Base-by-base conservation (phyloP, 2,888 invertebrate species). In the Syrphus vitripennis region DNA sequence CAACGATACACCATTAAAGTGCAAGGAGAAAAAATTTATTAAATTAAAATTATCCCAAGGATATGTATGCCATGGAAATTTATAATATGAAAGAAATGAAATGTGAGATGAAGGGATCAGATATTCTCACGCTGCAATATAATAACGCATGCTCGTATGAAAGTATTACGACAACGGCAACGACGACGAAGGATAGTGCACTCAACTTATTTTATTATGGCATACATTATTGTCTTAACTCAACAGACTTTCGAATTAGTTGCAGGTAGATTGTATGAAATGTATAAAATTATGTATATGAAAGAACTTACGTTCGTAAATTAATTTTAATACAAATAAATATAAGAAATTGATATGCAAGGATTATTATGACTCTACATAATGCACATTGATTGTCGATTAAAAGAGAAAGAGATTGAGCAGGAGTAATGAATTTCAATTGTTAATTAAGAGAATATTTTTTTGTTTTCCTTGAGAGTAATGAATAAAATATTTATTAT, bases 31-130 rank as follows among this genome's bases (percentile, higher is more conserved):
- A 61, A 16, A 61, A 24, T 7, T 4, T 24, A 40, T 40, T 24
- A 61, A 61, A 61, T 61, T 61, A 61, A 59, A 59, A 59, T 59
- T 37, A 59, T 5, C 59, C 21, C 59, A 59, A 59, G 59, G 59
- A 19, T 9, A 59, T 34, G 21, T 19, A 40, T 34, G 21, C 19
- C 24, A 7, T 26, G n/a, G 14, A 57, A 34, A 1, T 3, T 14
- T 19, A 26, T 40, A n/a, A n/a, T n/a, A 40, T 61, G 26, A 40
- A 61, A 40, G 24, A 40, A 61, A 61, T 61, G 24, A 40, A 61
- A 40, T 61, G 24, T 40, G 40, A 55, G 61, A n/a, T 61, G 24
- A 40, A 10, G 61, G n/a, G n/a, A 61, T 61, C 40, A 29, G 55
- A 29, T 55, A 29, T 10, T 16, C 55, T 29, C 4, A 10, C 9